Evolutionary conservation across 1,140 invertebrate species (phyloP), one percentile per base, ranked within the genome.

Genomic region (Drosophila setifemur): DNA sequence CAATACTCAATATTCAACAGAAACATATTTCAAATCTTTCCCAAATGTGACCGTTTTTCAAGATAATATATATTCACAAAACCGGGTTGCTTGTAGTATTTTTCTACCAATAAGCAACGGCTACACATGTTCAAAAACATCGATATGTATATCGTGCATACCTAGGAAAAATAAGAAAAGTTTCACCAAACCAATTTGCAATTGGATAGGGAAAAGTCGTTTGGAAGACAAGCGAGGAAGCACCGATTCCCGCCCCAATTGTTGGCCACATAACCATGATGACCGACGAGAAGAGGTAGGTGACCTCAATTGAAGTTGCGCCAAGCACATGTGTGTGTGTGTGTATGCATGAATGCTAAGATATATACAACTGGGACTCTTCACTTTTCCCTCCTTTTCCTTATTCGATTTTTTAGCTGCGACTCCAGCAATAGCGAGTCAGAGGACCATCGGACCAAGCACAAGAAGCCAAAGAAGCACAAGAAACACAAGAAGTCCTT

Each of bases 401-500:
- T 35, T 31, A 26, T 40, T 5, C 31, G 19, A 55, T 25, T n/a
- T n/a, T n/a, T n/a, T 29, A 88, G 88, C 63, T 75, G 53, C 37
- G 77, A 86, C 49, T 86, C 88, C 21, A 89, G 70, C 33, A 75
- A 68, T 23, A 89, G 71, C 42, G 85, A 63, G 40, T 43, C 73
- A 3, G 85, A 77, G n/a, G 85, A 87, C 14, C 89, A 67, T 4
- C 81, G 67, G 18, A 35, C 64, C 39, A 89, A 88, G 61, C 74
- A 71, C n/a, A 90, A 88, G 39, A 90, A 89, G 58, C 91, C 91
- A 39, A 92, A 92, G 67, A 93, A 92, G 57, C 91, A 79, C 52
- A 92, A 92, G 64, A 92, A 93, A 70, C 91, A 92, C 58, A 93
- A 92, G 66, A 92, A 92, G 67, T 73, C 88, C 8, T 47, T 52